Evolutionary conservation across 2,888 invertebrate genomes (phyloP).

Genomic region (Clitarchus hookeri): DNA sequence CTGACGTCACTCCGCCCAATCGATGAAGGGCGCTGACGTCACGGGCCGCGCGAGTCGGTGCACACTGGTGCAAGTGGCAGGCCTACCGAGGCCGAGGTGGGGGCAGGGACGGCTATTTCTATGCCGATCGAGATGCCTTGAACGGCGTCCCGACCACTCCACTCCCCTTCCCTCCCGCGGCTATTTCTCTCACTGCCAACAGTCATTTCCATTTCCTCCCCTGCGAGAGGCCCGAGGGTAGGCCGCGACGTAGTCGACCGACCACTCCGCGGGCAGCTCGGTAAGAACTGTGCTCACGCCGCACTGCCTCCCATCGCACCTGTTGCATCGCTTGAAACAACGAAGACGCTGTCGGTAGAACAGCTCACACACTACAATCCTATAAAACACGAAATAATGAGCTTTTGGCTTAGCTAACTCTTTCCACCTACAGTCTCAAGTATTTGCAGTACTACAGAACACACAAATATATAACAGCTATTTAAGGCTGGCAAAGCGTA

Average conservation of each 20-base stretch:
- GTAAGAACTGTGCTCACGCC: background rate
- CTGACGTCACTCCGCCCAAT: slow-evolving; percentile 20
- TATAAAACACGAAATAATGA: too few species aligned
- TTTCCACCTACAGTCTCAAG: too few species aligned
- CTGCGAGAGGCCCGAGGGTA: background rate
- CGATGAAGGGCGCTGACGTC: slow-evolving; percentile 32
- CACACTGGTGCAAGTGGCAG: slow-evolving; percentile 16
- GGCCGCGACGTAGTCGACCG: background rate
- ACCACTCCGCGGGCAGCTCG: background rate
- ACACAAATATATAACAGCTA: too few species aligned
- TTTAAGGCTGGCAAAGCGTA: too few species aligned
- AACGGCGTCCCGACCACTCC: background rate
- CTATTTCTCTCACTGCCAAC: background rate
- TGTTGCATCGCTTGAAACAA: too few species aligned
- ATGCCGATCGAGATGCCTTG: background rate
- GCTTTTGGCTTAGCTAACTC: too few species aligned
- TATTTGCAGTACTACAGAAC: too few species aligned
- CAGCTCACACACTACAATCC: too few species aligned
- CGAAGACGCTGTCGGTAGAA: too few species aligned
- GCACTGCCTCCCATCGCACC: too few species aligned
- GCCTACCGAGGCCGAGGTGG: background rate
- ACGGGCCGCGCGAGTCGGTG: slow-evolving; percentile 17
- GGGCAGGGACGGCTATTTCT: background rate
- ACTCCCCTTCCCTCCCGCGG: background rate
- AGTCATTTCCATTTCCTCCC: background rate